Evolutionary conservation across 2,113 vertebrate genomes (phyloP).

Genomic region (Lethenteron camtschaticum): DNA sequence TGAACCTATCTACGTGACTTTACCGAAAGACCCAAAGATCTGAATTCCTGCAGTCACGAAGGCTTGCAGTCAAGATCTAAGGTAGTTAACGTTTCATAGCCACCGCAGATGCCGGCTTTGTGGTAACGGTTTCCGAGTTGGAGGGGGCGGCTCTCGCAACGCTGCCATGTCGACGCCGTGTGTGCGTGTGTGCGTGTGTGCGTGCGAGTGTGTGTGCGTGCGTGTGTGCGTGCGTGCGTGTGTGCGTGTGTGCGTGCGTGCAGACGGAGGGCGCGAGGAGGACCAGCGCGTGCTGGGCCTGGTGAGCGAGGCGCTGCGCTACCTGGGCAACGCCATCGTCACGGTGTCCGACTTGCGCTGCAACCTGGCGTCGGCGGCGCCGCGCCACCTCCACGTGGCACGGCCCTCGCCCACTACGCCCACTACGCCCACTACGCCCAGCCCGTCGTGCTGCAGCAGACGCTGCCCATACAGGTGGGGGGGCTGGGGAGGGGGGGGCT

Average conservation of each 20-base stretch:
- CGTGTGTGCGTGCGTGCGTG: not conserved
- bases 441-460: constrained; percentile 43
- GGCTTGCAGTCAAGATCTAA: no score
- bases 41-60: no score
- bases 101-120: no score
- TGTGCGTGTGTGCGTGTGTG: not conserved
- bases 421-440: constrained; percentile 28
- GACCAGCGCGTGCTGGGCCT: constrained; percentile 48
- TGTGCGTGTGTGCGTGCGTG: not conserved
- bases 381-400: constrained; percentile 56
- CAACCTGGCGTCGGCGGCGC: constrained; percentile 42
- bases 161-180: no score
- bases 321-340: constrained; percentile 57
- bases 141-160: no score
- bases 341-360: constrained; percentile 56
- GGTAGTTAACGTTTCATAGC: no score
- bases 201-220: not conserved
- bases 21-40: no score
- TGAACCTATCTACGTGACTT: no score
- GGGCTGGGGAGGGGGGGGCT: not conserved
- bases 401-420: constrained; percentile 58
- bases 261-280: constrained; percentile 44
- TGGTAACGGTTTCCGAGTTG: no score
- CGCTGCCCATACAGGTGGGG: constrained; percentile 55
- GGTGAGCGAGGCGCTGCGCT: constrained; percentile 49